Percentiles rank a stretch among this genome's conserved stretches.
phyloP scores from a whole-genome alignment of 2,113 vertebrate genomes.

The Odontesthes bonariensis region DNA sequence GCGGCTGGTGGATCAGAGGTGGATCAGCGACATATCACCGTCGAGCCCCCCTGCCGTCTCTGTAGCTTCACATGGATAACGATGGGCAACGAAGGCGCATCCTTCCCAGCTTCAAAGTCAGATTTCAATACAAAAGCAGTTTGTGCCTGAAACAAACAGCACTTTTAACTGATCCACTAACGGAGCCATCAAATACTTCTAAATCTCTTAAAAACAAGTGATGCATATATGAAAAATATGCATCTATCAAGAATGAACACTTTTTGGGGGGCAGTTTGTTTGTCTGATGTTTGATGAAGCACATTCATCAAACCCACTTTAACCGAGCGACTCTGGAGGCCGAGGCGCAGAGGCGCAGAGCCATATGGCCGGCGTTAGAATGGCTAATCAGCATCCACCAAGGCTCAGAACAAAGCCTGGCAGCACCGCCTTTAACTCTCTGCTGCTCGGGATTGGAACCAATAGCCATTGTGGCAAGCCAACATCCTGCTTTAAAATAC shows the following conservation, averaged over 20 bases:
- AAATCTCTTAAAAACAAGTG: not conserved
- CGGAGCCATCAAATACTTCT: not conserved
- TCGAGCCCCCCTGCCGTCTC: too few relatives aligned
- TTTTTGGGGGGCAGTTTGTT: not conserved
- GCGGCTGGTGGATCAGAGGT: too few relatives aligned
- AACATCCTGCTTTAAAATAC: slow-evolving; percentile 30
- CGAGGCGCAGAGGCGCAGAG: slow-evolving; percentile 48
- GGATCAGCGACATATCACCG: too few relatives aligned
- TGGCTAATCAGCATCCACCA: slow-evolving; percentile 59
- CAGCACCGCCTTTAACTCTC: slow-evolving; percentile 31
- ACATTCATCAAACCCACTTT: slow-evolving; percentile 13
- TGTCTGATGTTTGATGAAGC: slow-evolving; percentile 1
- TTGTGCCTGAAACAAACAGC: too few relatives aligned
- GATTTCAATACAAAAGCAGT: too few relatives aligned
- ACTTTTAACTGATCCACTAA: too few relatives aligned
- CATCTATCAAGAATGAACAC: not conserved
- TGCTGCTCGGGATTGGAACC: slow-evolving; percentile 51
- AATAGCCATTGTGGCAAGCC: slow-evolving; percentile 23
- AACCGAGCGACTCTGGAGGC: slow-evolving; percentile 31
- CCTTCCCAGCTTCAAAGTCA: too few relatives aligned
- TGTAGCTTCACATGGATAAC: too few relatives aligned
- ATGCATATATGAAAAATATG: not conserved
- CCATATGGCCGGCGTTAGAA: slow-evolving; percentile 62
- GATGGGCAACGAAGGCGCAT: too few relatives aligned
- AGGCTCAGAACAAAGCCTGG: slow-evolving; percentile 67